Evolutionary conservation across 2,113 vertebrate species (phyloP).

Genomic region (Aldabrachelys gigantea): DNA sequence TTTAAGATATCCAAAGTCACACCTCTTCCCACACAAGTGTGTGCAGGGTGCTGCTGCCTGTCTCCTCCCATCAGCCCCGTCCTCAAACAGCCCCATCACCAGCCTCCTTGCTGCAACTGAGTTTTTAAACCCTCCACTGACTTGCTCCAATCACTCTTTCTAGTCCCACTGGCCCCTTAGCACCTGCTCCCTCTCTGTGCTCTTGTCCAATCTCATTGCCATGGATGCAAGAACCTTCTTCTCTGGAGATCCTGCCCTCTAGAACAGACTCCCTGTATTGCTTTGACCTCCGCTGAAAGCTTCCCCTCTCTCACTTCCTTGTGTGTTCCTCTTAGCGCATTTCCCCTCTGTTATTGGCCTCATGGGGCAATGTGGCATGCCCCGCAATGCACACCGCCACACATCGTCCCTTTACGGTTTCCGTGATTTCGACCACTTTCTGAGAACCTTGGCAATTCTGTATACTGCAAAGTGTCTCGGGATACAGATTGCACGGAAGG

Average conservation of each 20-base stretch:
- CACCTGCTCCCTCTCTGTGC: background rate
- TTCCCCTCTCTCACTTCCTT: accelerated
- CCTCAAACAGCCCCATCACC: background rate
- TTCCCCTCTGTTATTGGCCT: accelerated
- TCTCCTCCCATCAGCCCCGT: background rate
- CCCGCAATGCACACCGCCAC: accelerated
- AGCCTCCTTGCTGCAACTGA: background rate
- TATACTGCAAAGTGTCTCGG: accelerated
- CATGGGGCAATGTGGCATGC: background rate
- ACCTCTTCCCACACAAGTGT: background rate
- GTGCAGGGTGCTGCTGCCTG: background rate
- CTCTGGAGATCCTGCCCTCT: too few relatives aligned
- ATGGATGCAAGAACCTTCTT: too few relatives aligned
- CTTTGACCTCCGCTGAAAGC: background rate
- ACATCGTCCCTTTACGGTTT: background rate
- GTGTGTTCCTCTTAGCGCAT: accelerated
- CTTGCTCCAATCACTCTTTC: too few relatives aligned
- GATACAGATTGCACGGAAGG: background rate
- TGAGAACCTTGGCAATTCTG: background rate
- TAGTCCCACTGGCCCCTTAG: accelerated
- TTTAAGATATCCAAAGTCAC: background rate
- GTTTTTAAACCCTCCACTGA: background rate
- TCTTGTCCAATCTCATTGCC: background rate
- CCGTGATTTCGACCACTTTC: background rate
- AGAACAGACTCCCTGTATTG: too few relatives aligned